phyloP scores from a whole-genome alignment of 2,797 vertebrate genomes.

The Syndactyla subalaris region DNA sequence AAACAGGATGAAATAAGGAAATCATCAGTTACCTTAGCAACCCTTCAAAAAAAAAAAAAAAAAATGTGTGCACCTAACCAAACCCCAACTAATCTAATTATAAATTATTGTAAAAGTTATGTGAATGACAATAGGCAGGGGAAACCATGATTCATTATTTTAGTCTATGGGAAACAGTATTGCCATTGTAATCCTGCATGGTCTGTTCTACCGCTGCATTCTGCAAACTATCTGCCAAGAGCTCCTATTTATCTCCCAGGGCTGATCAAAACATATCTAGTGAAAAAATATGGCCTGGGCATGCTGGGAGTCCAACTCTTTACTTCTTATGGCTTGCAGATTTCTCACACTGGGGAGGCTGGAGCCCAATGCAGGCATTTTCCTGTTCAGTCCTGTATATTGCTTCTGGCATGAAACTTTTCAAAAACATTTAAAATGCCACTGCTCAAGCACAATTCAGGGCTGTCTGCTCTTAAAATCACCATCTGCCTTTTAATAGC shows the following conservation, averaged over 20 bases:
- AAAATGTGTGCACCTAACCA: not conserved
- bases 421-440: not conserved
- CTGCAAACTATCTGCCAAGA: not conserved
- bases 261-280: not conserved
- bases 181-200: not conserved
- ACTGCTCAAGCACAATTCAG: not conserved
- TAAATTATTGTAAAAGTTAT: slow-evolving; percentile 53
- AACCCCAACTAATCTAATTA: slow-evolving; percentile 53
- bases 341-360: not conserved
- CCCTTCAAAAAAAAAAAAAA: not conserved
- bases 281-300: not conserved
- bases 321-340: not conserved
- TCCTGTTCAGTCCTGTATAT: not conserved
- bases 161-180: slow-evolving; percentile 44
- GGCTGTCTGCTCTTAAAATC: not conserved
- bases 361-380: not conserved
- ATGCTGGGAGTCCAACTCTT: not conserved
- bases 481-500: not conserved
- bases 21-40: slow-evolving; percentile 52
- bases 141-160: slow-evolving; percentile 46
- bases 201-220: not conserved
- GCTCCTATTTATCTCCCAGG: not conserved
- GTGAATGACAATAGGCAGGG: slow-evolving; percentile 24
- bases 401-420: not conserved
- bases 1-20: slow-evolving; percentile 57